phyloP scores from a whole-genome alignment of 2,113 vertebrate species.

The Nematolebias whitei region DNA sequence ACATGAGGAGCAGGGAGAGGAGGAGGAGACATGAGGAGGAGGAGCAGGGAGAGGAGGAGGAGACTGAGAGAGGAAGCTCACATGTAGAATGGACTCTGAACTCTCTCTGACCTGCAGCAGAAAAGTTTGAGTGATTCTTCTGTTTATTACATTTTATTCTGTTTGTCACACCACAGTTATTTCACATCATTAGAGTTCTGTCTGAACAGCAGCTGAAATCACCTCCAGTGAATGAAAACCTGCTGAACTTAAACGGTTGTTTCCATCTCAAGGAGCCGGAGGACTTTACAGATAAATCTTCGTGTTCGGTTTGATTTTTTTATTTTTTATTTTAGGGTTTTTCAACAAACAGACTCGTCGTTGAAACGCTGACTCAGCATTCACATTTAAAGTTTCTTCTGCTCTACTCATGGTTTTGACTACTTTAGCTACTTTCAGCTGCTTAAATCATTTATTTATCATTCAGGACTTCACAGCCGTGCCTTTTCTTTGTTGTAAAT shows the following conservation, averaged over 20 bases:
- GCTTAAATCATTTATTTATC: too few species aligned
- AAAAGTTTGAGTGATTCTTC: background rate
- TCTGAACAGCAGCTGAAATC: background rate
- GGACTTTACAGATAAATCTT: too few species aligned
- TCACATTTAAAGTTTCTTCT: too few species aligned
- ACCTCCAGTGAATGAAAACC: background rate
- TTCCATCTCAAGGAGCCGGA: background rate
- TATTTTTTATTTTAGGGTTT: too few species aligned
- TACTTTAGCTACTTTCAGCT: too few species aligned
- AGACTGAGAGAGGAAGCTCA: conserved; percentile 1
- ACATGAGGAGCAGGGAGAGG: conserved; percentile 25
- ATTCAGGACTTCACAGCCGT: too few species aligned
- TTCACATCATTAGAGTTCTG: background rate
- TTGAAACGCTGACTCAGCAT: too few species aligned
- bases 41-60: too few species aligned
- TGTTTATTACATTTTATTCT: background rate
- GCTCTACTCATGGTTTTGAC: too few species aligned
- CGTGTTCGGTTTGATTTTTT: too few species aligned
- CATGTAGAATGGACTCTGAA: background rate
- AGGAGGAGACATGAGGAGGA: background rate
- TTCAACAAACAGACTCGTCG: too few species aligned
- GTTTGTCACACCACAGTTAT: background rate
- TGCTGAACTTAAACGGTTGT: background rate
- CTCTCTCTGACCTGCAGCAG: background rate
- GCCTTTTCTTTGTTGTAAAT: too few species aligned